Percentiles rank a stretch among this genome's conserved stretches.
Evolutionary conservation across 2,113 vertebrate genomes (phyloP).

Genomic region (Verasper variegatus): DNA sequence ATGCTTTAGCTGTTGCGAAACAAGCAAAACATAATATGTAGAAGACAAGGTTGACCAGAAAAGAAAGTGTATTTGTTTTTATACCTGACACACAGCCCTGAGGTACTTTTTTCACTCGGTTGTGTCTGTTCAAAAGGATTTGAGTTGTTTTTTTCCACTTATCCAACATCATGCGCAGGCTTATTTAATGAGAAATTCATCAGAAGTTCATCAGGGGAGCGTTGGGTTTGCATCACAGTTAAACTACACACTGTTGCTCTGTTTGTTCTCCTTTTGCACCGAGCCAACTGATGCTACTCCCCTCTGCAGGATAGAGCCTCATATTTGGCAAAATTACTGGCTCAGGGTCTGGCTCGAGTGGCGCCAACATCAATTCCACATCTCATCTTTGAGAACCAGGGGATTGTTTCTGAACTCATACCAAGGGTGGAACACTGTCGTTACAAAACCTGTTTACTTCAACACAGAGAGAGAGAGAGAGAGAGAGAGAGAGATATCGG

Average conservation of each 20-base stretch:
- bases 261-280: slow-evolving; percentile 16
- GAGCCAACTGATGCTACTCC: slow-evolving; percentile 24
- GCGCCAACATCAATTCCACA: slow-evolving; percentile 35
- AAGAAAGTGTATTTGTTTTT: neutral
- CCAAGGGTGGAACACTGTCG: slow-evolving; percentile 33
- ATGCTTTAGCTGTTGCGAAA: neutral
- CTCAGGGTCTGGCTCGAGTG: slow-evolving; percentile 32
- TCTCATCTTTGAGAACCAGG: slow-evolving; percentile 43
- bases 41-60: neutral
- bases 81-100: neutral
- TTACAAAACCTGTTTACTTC: slow-evolving; percentile 56
- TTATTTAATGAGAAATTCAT: slow-evolving; percentile 40
- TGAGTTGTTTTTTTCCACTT: neutral
- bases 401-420: slow-evolving; percentile 37
- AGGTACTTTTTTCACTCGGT: neutral
- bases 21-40: neutral
- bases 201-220: neutral
- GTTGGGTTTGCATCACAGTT: slow-evolving; percentile 16
- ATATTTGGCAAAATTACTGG: slow-evolving; percentile 24
- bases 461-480: slow-evolving; percentile 16
- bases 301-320: slow-evolving; percentile 40
- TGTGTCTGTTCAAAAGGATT: too few relatives aligned
- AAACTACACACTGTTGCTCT: slow-evolving; percentile 28
- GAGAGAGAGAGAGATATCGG: neutral
- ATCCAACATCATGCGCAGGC: neutral